phyloP scores from a whole-genome alignment of 1,140 invertebrate genomes.

The Vanessa atalanta region DNA sequence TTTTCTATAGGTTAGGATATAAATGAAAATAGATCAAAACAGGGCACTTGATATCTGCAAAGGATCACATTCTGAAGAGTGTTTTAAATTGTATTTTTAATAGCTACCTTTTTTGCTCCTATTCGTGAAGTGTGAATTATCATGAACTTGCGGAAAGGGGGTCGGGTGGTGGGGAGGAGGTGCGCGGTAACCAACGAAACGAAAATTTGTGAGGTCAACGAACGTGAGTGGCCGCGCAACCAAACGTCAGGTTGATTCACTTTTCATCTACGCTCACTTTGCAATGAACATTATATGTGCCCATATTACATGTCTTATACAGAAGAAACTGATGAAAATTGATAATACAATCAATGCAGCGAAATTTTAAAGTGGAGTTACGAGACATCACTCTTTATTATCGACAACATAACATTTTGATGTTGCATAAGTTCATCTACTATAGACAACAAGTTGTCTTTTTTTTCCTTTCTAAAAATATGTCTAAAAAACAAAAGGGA shows the following conservation, averaged over 20 bases:
- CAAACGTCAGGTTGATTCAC: conserved; percentile 78
- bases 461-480: neutral
- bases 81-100: conserved; percentile 16
- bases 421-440: neutral
- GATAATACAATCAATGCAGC: too few relatives aligned
- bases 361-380: neutral
- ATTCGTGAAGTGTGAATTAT: conserved; percentile 62
- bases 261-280: conserved; percentile 76
- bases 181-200: conserved; percentile 74
- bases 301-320: conserved; percentile 6
- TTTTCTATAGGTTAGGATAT: neutral
- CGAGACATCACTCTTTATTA: neutral
- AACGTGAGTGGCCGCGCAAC: conserved; percentile 72
- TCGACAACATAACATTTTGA: neutral
- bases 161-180: conserved; percentile 38
- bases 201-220: conserved; percentile 78
- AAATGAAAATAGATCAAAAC: conserved; percentile 26
- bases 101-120: conserved; percentile 36
- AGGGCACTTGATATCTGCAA: conserved; percentile 14
- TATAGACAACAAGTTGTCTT: neutral
- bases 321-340: too few relatives aligned
- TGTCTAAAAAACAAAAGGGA: neutral
- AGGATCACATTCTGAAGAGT: neutral
- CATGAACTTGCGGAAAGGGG: conserved; percentile 59
- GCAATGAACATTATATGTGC: conserved; percentile 52